Conservation (phyloP, 2,888 invertebrate genomes). For the Brassicogethes aeneus region DNA sequence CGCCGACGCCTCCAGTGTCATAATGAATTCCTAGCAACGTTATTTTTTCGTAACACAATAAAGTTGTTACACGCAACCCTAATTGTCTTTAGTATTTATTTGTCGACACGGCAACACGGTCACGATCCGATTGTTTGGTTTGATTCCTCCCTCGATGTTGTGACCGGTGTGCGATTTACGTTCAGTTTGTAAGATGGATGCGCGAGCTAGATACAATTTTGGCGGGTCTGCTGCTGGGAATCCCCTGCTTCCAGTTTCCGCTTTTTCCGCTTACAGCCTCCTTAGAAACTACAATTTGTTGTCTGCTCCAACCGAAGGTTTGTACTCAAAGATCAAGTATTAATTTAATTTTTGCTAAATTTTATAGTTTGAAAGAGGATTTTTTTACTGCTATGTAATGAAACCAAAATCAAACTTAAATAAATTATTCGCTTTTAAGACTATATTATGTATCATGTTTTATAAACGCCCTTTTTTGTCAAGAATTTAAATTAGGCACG, state of each 20-base stretch:
- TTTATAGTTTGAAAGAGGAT: slow-evolving; percentile 6
- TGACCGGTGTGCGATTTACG: slow-evolving; percentile 23
- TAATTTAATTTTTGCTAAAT: not conserved
- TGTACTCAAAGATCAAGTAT: too few relatives aligned
- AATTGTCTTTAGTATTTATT: slow-evolving; percentile 19
- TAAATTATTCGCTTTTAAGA: too few relatives aligned
- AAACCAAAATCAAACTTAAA: too few relatives aligned
- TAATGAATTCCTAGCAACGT: slow-evolving; percentile 32
- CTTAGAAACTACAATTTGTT: slow-evolving; percentile 58
- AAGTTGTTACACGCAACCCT: slow-evolving; percentile 22
- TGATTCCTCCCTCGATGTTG: slow-evolving; percentile 2
- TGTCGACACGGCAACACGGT: slow-evolving; percentile 16
- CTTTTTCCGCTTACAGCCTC: slow-evolving; percentile 55
- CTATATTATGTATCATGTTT: too few relatives aligned
- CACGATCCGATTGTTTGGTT: not conserved
- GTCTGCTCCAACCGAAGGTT: slow-evolving; percentile 47
- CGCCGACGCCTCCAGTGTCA: slow-evolving; percentile 30
- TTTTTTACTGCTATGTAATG: too few relatives aligned
- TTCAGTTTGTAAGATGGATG: slow-evolving; percentile 16
- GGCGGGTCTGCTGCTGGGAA: slow-evolving; percentile 27
- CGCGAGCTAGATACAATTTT: slow-evolving; percentile 12
- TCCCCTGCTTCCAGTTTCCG: slow-evolving; percentile 33
- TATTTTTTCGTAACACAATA: slow-evolving; percentile 23
- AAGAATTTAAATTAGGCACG: too few relatives aligned
- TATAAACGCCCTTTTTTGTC: too few relatives aligned